Conservation (phyloP, 2,888 invertebrate species). For the Lasius fuliginosus region DNA sequence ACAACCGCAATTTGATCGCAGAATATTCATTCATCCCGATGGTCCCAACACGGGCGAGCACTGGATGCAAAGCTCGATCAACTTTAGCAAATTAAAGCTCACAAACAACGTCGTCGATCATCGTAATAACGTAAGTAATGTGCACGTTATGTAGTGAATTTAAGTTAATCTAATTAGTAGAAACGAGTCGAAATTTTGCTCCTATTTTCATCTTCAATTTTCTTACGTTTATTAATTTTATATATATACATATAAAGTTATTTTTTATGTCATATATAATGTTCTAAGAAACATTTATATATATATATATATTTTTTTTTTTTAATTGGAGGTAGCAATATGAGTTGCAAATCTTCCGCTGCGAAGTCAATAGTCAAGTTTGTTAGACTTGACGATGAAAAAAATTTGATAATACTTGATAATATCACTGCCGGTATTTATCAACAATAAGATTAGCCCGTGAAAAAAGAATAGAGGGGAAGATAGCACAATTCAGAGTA, state of each 20-base stretch:
- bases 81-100: constrained; percentile 94
- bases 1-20: constrained; percentile 89
- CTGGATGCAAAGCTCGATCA: constrained; percentile 94
- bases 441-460: constrained; percentile 1
- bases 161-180: not conserved
- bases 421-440: not conserved
- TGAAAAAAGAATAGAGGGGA: not conserved
- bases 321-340: not conserved
- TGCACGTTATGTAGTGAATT: not conserved
- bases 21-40: constrained; percentile 95
- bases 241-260: no score
- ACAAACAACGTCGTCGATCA: constrained; percentile 95
- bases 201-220: no score
- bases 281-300: no score
- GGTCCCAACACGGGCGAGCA: constrained; percentile 94
- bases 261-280: no score
- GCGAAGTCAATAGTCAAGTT: not conserved
- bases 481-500: constrained; percentile 42
- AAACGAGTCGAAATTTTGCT: no score
- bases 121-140: constrained; percentile 91
- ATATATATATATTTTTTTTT: no score
- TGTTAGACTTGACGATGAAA: not conserved
- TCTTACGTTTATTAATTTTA: no score
- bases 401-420: not conserved
- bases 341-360: not conserved